Conservation (phyloP, 2,797 vertebrate genomes). For the Myiotriccus ornatus region DNA sequence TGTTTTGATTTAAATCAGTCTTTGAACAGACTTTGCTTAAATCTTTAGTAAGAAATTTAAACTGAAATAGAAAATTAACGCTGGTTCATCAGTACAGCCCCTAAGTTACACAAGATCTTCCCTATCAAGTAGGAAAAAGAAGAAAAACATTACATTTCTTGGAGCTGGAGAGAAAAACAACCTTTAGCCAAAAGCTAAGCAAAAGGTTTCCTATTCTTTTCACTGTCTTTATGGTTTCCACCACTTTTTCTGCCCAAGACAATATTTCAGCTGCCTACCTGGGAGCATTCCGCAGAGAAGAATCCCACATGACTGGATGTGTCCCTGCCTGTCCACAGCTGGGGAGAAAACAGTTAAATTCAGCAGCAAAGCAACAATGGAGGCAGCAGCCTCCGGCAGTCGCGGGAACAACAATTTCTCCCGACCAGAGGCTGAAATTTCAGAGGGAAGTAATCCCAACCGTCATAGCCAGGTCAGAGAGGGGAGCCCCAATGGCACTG, state of each 20-base stretch:
- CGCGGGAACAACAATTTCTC: constrained; percentile 12
- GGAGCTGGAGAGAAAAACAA: background rate
- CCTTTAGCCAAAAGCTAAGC: background rate
- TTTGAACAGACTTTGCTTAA: background rate
- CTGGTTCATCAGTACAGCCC: background rate
- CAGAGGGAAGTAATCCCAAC: constrained; percentile 23
- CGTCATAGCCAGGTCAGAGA: background rate
- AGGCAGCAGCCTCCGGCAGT: constrained; percentile 1
- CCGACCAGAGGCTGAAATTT: constrained; percentile 32
- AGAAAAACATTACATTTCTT: background rate
- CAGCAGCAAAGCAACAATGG: background rate
- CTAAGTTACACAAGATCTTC: background rate
- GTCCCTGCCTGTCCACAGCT: fast-evolving
- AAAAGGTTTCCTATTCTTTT: background rate
- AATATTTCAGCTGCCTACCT: background rate
- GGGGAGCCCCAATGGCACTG: background rate
- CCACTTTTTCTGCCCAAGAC: background rate
- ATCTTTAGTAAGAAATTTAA: background rate
- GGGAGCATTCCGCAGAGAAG: background rate
- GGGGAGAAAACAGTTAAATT: constrained; percentile 2
- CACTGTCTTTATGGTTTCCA: background rate
- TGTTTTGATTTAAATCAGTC: background rate
- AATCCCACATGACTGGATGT: background rate
- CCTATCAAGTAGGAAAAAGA: background rate
- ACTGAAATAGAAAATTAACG: background rate